Evolutionary conservation across 2,113 vertebrate species (phyloP), one percentile per base, ranked within the genome.

Genomic region (Dissostichus mawsoni): DNA sequence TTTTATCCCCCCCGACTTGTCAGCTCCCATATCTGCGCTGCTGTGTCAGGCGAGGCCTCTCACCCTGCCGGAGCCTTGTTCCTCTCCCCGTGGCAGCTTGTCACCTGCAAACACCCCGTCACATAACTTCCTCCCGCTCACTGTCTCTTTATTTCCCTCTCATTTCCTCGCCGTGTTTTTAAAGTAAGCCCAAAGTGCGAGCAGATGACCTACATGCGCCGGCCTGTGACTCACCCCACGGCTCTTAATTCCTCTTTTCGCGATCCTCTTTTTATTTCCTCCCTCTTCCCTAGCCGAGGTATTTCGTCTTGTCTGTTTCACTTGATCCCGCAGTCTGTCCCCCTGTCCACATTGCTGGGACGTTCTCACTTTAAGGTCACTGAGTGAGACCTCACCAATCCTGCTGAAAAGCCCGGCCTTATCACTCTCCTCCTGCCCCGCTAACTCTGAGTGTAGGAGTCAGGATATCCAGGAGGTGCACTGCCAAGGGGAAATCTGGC

Each of bases 21-120:
- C 94, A 93, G 91, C 83, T 91, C 74, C 78, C 79, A 92, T 94
- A 89, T 90, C 85, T 69, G 82, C 58, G 74, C 68, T 23, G 51
- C 78, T 8, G 90, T 89, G 91, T 93, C 89, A 92, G 86, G 78
- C 69, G 69, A 87, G 85, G 80, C 86, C 85, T 86, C 69, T 89
- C 83, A 52, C 84, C 82, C 83, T 16, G 63, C 59, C 13, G 3
- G 66, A 86, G 77, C 77, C 61, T 62, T 41, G 76, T 57, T 84
- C 76, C 53, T 51, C 51, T 74, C 65, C 67, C 53, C 9, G 9
- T 86, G 89, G 88, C 87, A 81, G 82, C 82, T 75, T 86, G 87
- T 92, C 86, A 89, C 87, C 85, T 83, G 84, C 61, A 55, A 66
- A 41, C 78, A 79, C 82, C 78, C 61, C 74, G 41, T 78, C 76